These are phyloP conservation scores for Nemoura dubitans DNA, from an alignment of 2,888 invertebrate species.

Conservation along the genomic window DNA sequence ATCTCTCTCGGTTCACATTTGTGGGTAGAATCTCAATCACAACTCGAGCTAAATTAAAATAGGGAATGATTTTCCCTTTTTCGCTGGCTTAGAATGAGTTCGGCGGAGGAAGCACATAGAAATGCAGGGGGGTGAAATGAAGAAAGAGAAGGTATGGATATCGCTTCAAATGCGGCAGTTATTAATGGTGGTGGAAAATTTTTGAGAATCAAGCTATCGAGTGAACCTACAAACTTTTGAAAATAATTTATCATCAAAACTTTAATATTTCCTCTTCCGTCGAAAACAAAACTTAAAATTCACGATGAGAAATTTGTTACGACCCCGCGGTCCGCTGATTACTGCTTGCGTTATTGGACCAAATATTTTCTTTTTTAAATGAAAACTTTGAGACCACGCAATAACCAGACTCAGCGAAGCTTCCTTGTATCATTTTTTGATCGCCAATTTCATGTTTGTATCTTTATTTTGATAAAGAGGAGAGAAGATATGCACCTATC, in stretches of 20 bases:
- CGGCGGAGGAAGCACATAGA: background rate
- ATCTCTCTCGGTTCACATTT: slow-evolving; percentile 42
- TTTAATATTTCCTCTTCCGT: slow-evolving; percentile 28
- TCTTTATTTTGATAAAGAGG: too few species aligned
- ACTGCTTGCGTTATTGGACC: too few species aligned
- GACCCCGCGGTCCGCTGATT: too few species aligned
- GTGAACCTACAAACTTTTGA: slow-evolving; percentile 21
- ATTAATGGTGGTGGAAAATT: slow-evolving; percentile 38
- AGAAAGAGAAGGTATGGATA: slow-evolving; percentile 28
- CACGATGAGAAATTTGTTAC: slow-evolving; percentile 5
- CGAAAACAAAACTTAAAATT: slow-evolving; percentile 23
- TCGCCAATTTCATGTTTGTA: too few species aligned
- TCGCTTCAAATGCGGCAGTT: slow-evolving; percentile 32
- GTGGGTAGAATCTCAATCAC: slow-evolving; percentile 46
- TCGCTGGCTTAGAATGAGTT: background rate
- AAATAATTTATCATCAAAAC: slow-evolving; percentile 29
- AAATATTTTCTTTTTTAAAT: too few species aligned
- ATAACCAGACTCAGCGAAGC: too few species aligned
- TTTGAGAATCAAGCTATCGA: slow-evolving; percentile 34
- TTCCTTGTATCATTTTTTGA: too few species aligned
- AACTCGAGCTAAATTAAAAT: slow-evolving; percentile 48
- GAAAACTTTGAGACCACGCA: too few species aligned
- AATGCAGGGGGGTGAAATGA: background rate
- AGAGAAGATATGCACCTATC: too few species aligned
- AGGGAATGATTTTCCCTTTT: slow-evolving; percentile 35